Evolutionary conservation across 2,888 invertebrate species (phyloP).

Genomic region (Gastrophysa polygoni): DNA sequence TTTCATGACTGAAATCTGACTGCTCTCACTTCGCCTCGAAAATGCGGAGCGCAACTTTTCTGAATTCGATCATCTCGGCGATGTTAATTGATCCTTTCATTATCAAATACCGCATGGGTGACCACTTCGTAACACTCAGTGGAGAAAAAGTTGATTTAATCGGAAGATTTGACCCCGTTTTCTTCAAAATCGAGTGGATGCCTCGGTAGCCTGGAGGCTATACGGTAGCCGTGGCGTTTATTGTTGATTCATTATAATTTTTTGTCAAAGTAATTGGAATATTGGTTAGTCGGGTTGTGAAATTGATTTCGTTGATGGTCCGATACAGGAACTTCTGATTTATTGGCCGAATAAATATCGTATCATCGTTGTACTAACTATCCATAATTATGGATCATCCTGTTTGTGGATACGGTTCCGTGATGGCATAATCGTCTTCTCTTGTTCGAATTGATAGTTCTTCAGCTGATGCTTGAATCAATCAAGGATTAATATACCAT

Average conservation of each 20-base stretch:
- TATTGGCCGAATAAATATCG: background rate
- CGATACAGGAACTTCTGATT: background rate
- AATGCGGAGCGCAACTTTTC: background rate
- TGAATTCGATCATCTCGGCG: slow-evolving; percentile 18
- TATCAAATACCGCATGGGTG: slow-evolving; percentile 24
- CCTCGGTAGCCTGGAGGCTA: background rate
- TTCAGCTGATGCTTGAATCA: too few species aligned
- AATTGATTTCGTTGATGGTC: slow-evolving; percentile 11
- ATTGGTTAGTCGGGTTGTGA: slow-evolving; percentile 7
- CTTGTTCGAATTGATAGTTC: too few species aligned
- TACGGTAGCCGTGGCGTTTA: slow-evolving; percentile 12
- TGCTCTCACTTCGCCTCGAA: background rate
- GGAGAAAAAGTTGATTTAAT: slow-evolving; percentile 26
- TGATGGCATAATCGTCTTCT: background rate
- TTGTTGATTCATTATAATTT: slow-evolving; percentile 10
- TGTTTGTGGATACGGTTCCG: background rate
- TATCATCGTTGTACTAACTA: slow-evolving; percentile 6
- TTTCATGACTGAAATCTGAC: too few species aligned
- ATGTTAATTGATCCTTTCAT: slow-evolving; percentile 26
- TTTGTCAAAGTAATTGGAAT: slow-evolving; percentile 15
- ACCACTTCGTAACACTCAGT: slow-evolving; percentile 12
- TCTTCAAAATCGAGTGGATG: slow-evolving; percentile 6
- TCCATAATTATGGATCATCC: background rate
- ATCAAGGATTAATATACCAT: too few species aligned
- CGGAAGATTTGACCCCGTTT: slow-evolving; percentile 29